Conservation (phyloP, 2,888 invertebrate genomes). For the Philonicus albiceps region DNA sequence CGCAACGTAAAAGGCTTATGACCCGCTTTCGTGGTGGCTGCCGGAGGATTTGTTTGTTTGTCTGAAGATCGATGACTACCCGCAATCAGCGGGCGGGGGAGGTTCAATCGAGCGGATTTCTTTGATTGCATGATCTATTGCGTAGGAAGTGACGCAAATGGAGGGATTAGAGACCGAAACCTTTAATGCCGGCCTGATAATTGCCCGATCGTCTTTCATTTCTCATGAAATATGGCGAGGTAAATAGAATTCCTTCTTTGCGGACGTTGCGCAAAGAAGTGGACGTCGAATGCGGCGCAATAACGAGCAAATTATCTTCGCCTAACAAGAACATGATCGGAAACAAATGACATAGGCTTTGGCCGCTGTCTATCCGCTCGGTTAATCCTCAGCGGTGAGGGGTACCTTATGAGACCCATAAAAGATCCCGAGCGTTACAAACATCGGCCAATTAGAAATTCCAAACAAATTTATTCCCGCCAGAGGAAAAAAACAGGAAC, state of each 20-base stretch:
- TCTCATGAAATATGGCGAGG: conserved; percentile 20
- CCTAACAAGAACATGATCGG: conserved; percentile 27
- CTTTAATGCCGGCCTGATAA: conserved; percentile 40
- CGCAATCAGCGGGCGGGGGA: neutral
- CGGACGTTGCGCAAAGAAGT: neutral
- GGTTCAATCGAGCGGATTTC: neutral
- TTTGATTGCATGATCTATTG: conserved; percentile 45
- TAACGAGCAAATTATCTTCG: conserved; percentile 33
- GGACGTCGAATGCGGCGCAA: neutral
- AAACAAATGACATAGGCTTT: conserved; percentile 34
- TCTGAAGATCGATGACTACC: conserved; percentile 42
- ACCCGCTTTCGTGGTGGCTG: conserved; percentile 27
- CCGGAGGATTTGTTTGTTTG: conserved; percentile 39
- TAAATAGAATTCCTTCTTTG: neutral
- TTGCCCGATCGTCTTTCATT: conserved; percentile 36
- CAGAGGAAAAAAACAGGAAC: conserved; percentile 35
- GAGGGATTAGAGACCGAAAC: conserved; percentile 42
- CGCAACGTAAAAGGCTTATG: neutral
- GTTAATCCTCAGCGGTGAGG: neutral
- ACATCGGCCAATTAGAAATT: conserved; percentile 40
- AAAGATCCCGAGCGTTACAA: conserved; percentile 24
- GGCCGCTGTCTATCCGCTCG: conserved; percentile 10
- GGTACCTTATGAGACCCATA: conserved; percentile 10
- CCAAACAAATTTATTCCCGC: conserved; percentile 40
- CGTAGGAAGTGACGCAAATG: conserved; percentile 48